Base-by-base conservation (phyloP, 2,113 vertebrate genomes). In the Guaruba guarouba region DNA sequence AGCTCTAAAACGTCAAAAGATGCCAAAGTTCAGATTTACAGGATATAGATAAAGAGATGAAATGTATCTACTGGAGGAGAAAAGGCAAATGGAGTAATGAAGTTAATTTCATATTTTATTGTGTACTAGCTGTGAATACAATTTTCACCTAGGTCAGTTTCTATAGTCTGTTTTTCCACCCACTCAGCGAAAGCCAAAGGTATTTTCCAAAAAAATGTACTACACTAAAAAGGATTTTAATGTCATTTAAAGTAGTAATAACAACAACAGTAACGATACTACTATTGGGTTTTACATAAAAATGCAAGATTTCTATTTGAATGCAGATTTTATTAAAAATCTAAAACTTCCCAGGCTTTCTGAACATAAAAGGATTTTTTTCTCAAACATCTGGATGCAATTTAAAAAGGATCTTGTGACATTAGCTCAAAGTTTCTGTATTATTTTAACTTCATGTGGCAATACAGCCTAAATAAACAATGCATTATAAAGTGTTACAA, bases 321-420 rank as follows among this genome's bases (percentile, higher is more conserved):
- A 85, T 13, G 31, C 8, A 62, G 37, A 33, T 43, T 67, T 78
- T 76, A 69, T 62, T 83, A 0, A 88, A 95, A 88, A 62, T 24
- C 3, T 37, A 78, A 74, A 17, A 35, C 54, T 83, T 77, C 43
- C 25, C 25, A 90, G 59, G 15, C n/a, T 74, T 90, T 77, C 43
- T 68, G 17, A 82, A 63, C 5, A 20, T 18, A 78, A 82, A 69
- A 55, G 46, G 9, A 31, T 29, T 67, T 76, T 80, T 35, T 28
- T 87, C 70, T 67, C 8, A 78, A 94, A 61, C 51, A 94, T 64
- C 66, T 92, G 69, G 27, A 68, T 62, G 18, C 25, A 61, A 82
- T 84, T 91, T 77, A 7, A 35, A 64, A 84, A 61, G 23, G 7
- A 43, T 61, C 64, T 19, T 43, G 0, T 25, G 29, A 68, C 11